Base-by-base conservation (phyloP, 2,113 vertebrate genomes). In the Leiothrix lutea region DNA sequence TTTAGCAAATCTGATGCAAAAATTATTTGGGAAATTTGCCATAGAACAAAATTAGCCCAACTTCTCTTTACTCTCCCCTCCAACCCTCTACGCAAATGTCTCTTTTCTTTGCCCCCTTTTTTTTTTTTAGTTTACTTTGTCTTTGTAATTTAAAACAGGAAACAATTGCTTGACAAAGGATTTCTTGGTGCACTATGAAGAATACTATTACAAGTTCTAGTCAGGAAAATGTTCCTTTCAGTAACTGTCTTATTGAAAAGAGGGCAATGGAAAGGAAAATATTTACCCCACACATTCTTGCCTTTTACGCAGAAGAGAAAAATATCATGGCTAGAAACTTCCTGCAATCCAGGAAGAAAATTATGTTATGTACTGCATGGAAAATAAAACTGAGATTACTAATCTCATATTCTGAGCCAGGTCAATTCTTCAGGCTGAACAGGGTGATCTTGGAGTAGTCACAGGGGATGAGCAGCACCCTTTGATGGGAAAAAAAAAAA, bases 71-170 rank as follows among this genome's bases (percentile, higher is more conserved):
- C 38, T 65, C 17, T 69, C 12, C 2, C 12, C 21, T 62, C n/a
- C 8, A 91, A 18, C 2, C 19, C 12, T 36, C 19, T 47, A 75
- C 50, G 23, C 8, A 81, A 74, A 40, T 36, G 6, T 65, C 4
- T 70, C 5, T 66, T 8, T 42, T 22, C 8, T n/a, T 10, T 4
- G 4, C 29, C 4, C 4, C 12, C n/a, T n/a, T n/a, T 5, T 13
- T 15, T 54, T 71, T 54, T 64, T 35, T 54, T 19, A 25, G 11
- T 74, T 69, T 86, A n/a, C 15, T 81, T 74, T 75, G 8, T 20
- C 36, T 75, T 89, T 94, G 19, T 94, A 56, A 88, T 80, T 92
- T 95, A 25, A 83, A 86, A 66, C 12, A 51, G 47, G 35, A 91
- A 90, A 53, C 9, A 58, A 36, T 47, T 80, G 4, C 26, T 82